Evolutionary conservation across 2,113 vertebrate genomes (phyloP).

Genomic region (Arvicanthis niloticus): DNA sequence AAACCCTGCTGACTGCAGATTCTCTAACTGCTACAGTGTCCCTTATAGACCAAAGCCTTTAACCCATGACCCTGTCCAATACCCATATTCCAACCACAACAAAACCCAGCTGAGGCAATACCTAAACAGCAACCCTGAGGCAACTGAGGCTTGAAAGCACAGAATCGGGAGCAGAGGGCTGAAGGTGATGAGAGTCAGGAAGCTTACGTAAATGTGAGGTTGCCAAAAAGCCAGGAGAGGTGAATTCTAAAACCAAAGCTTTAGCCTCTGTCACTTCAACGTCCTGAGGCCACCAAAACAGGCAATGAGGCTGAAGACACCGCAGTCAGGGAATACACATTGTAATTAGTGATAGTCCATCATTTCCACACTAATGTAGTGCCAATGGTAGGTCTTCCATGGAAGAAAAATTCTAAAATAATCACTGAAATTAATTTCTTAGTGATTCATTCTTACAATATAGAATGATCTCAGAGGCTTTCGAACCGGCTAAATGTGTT

Average conservation of each 20-base stretch:
- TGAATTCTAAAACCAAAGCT: background rate
- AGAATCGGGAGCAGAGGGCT: background rate
- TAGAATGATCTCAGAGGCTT: background rate
- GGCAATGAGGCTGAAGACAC: background rate
- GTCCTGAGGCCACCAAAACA: background rate
- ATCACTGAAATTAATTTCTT: conserved; percentile 19
- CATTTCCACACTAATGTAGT: background rate
- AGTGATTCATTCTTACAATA: background rate
- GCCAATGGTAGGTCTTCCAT: background rate
- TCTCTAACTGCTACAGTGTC: background rate
- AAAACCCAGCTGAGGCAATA: background rate
- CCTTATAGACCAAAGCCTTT: background rate
- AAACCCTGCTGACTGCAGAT: background rate
- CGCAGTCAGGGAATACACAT: background rate
- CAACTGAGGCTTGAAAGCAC: background rate
- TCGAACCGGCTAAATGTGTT: background rate
- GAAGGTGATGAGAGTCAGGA: background rate
- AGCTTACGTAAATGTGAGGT: background rate
- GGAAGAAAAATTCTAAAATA: background rate
- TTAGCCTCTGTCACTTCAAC: background rate
- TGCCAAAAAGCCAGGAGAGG: background rate
- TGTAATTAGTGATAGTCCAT: background rate
- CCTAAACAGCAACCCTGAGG: background rate
- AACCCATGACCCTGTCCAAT: background rate
- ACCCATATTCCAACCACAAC: background rate